Base-by-base conservation (phyloP, 2,797 vertebrate species). In the Rhyacichthys aspro region DNA sequence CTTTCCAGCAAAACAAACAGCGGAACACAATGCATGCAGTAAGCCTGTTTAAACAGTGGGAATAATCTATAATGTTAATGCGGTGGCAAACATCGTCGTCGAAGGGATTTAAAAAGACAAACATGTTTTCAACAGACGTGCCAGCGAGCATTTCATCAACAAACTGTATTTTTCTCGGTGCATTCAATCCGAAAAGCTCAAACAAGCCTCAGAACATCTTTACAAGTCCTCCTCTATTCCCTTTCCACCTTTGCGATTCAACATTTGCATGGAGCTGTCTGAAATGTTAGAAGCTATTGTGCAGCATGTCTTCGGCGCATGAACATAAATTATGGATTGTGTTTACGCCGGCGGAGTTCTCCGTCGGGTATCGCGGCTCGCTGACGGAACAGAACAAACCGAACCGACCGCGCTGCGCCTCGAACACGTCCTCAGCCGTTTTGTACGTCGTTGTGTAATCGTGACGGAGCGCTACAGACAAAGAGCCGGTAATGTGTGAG, bases 281-380 rank as follows among this genome's bases (percentile, higher is more conserved):
- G 55, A 71, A 32, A 18, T 16, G 50, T 44, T 34, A 41, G 11
- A 59, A 53, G 63, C 58, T 38, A 55, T 76, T 74, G 74, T 75
- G 55, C 73, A 65, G 43, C 18, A 28, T 1, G 58, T 70, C 75
- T 66, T 67, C 1, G 76, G 28, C 19, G 56, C 44, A 15, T 2
- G 14, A 12, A 37, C 58, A 72, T 83, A 67, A 84, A 85, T 76
- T 79, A 78, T 79, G 56, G 39, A 70, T 66, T 2, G 63, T 73
- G 72, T 86, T 77, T 70, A 43, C 44, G 63, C 76, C 55, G 48
- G 59, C 49, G 23, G 1, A 0, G 7, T 45, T 55, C 62, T 75
- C 72, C 63, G 11, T 33, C 5, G 73, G 52, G 65, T 33, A 11
- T 34, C 45, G 1, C 34, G 12, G 28, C 76, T 49, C 37, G 47